Conservation (phyloP, 2,113 vertebrate species). For the Entosphenus tridentatus region DNA sequence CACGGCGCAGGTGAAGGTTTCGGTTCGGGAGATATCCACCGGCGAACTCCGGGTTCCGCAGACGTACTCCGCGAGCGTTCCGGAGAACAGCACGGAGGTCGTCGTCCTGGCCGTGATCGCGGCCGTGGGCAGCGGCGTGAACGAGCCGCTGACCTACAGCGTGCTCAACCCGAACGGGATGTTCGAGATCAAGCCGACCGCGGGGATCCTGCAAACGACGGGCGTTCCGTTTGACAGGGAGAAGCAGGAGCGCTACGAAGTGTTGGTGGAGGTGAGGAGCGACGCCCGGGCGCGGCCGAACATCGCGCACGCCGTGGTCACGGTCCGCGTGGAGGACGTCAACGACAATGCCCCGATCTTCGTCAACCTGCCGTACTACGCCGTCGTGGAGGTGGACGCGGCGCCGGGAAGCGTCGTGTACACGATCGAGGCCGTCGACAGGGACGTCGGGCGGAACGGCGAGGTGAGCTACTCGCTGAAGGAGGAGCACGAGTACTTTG, state of each 20-base stretch:
- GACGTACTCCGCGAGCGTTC: conserved; percentile 43
- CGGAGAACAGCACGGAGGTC: conserved; percentile 52
- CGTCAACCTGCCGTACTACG: conserved; percentile 72
- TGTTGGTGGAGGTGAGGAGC: conserved; percentile 59
- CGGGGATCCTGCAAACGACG: conserved; percentile 64
- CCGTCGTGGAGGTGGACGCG: conserved; percentile 52
- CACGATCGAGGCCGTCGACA: conserved; percentile 52
- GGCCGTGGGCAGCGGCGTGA: conserved; percentile 57
- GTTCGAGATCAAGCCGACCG: conserved; percentile 66
- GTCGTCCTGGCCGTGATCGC: conserved; percentile 52
- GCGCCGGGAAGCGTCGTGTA: conserved; percentile 45
- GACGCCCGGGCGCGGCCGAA: conserved; percentile 27
- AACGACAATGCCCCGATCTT: conserved; percentile 77
- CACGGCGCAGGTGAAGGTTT: conserved; percentile 52
- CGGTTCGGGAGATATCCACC: conserved; percentile 59
- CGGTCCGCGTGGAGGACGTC: conserved; percentile 46
- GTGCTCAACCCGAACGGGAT: conserved; percentile 72
- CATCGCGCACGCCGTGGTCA: conserved; percentile 50
- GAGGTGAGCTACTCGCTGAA: conserved; percentile 50
- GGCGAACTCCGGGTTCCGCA: conserved; percentile 61
- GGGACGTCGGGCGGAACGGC: conserved; percentile 45
- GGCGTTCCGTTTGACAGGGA: conserved; percentile 74
- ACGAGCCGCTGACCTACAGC: conserved; percentile 63
- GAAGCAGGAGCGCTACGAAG: conserved; percentile 41
- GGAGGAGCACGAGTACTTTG: conserved; percentile 50